Conservation (phyloP, 2,797 vertebrate species). For the Sebastes taczanowskii region DNA sequence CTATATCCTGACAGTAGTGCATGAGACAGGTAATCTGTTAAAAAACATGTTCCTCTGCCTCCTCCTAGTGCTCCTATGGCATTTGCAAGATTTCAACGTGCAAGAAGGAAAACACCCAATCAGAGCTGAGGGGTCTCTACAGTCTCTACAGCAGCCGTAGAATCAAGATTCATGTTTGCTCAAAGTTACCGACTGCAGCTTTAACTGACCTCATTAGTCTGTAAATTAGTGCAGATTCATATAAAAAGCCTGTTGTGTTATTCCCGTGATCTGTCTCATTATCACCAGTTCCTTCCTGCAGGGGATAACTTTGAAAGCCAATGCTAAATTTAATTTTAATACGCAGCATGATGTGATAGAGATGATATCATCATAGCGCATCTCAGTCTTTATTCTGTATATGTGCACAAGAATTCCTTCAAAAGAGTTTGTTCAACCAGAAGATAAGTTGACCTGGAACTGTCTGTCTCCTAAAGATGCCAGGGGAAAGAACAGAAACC, state of each 20-base stretch:
- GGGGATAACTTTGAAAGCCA: background rate
- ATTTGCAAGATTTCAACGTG: too few relatives aligned
- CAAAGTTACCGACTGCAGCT: too few relatives aligned
- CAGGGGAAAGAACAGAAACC: constrained; percentile 1
- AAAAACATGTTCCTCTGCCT: too few relatives aligned
- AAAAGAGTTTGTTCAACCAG: background rate
- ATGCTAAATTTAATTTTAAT: background rate
- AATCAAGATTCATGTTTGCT: too few relatives aligned
- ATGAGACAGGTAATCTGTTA: too few relatives aligned
- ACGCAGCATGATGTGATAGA: background rate
- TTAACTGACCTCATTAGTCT: background rate
- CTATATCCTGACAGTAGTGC: too few relatives aligned
- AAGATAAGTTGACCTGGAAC: constrained; percentile 22
- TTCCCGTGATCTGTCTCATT: constrained; percentile 8
- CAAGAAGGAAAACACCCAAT: too few relatives aligned
- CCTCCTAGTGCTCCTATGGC: too few relatives aligned
- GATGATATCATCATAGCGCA: background rate
- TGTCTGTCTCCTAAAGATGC: constrained; percentile 16
- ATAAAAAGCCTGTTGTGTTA: constrained; percentile 4
- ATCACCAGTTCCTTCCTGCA: background rate
- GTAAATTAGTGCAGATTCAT: background rate
- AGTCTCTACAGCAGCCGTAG: too few relatives aligned
- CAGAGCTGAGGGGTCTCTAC: too few relatives aligned
- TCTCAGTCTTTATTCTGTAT: background rate
- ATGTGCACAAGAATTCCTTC: background rate